Evolutionary conservation across 2,113 vertebrate species (phyloP), one percentile per base, ranked within the genome.

Genomic region (Arothron firmamentum): DNA sequence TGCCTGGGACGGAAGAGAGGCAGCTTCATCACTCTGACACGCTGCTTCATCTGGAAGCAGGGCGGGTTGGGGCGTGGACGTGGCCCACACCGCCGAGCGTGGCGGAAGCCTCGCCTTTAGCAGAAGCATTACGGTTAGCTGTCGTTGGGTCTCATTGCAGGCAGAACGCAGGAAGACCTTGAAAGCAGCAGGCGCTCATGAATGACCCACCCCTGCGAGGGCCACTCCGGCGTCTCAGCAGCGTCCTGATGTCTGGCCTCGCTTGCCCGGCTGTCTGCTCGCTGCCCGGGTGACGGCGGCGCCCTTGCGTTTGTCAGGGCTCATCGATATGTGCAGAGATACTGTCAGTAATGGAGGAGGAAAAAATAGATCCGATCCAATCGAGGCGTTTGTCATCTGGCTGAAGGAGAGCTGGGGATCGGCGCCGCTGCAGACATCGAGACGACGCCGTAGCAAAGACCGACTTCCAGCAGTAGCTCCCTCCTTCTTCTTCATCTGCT

Each of bases 261-360:
- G 25, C 25, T 28, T 28, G 25, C 25, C 25, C 61, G 43, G 38
- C 73, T 78, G 81, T 86, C 83, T 87, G 81, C 75, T 81, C 68
- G 58, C 72, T 67, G 75, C 58, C 66, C 52, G 70, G 45, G 78
- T 64, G 70, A 80, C 65, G 69, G 75, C 72, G 49, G 70, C 77
- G 85, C 80, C 85, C 85, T 83, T 85, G 74, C 52, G 1, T 64
- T 78, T 74, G 67, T 59, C 56, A 7, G 69, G 72, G 63, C 69
- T 43, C 78, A 72, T 84, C 76, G 62, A 86, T 87, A 84, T 16
- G 45, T 47, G 59, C 46, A 72, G 85, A 86, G 77, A 87, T 77
- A 84, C 74, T 72, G 68, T 53, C 43, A 46, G 54, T 54, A 72
- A 72, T 25, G 34, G 65, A 43, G 28, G 57, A 43, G 65, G 79